Evolutionary conservation across 2,797 vertebrate species (phyloP).

Genomic region (Scolopax bukidnonensis): DNA sequence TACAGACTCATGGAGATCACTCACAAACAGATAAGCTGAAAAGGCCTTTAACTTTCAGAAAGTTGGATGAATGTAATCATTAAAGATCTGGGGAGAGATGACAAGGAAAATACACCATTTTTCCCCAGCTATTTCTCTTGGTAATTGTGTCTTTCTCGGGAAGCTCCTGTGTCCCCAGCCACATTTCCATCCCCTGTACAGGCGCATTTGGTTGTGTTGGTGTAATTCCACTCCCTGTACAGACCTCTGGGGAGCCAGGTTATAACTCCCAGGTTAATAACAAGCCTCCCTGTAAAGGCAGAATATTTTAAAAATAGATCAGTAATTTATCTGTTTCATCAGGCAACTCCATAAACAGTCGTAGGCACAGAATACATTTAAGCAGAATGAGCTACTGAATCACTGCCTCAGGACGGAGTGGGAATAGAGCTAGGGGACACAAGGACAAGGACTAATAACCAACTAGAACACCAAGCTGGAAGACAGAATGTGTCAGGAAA

Average conservation of each 20-base stretch:
- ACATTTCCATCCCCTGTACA: background rate
- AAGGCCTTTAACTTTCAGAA: background rate
- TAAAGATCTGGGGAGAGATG: background rate
- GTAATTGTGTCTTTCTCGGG: background rate
- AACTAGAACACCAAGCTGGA: background rate
- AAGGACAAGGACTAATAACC: background rate
- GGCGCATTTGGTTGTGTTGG: rapidly evolving
- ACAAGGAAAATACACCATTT: background rate
- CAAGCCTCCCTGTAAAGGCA: background rate
- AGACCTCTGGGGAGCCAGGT: background rate
- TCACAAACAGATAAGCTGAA: background rate
- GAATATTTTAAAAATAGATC: background rate
- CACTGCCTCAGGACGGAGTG: background rate
- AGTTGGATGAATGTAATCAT: background rate
- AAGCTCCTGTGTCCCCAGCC: background rate
- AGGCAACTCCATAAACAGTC: background rate
- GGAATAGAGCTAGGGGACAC: background rate
- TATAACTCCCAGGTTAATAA: background rate
- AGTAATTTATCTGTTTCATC: background rate
- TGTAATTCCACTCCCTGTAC: background rate
- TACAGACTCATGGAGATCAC: background rate
- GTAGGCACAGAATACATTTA: background rate
- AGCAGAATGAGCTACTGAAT: background rate
- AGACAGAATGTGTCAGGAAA: background rate
- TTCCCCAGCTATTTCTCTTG: background rate